These are phyloP conservation scores for Macaca mulatta DNA, from an alignment of 2,113 vertebrate genomes.

Conservation along the genomic window DNA sequence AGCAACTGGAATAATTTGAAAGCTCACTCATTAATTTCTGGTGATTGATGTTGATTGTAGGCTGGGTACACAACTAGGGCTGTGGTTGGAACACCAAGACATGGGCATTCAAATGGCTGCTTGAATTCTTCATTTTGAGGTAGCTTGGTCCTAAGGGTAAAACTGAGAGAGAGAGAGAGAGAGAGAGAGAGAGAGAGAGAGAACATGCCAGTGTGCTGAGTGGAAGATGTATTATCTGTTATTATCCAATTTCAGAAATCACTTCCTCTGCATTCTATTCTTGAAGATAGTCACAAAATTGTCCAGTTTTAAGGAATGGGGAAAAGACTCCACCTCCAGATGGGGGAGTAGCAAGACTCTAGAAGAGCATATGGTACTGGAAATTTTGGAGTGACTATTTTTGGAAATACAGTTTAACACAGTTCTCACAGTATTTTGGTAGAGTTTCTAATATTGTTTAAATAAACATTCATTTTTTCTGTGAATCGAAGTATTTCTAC, in stretches of 20 bases:
- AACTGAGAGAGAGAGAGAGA: neutral
- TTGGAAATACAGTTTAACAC: neutral
- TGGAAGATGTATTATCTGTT: neutral
- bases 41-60: neutral
- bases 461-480: neutral
- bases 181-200: neutral
- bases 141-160: neutral
- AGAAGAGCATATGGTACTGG: neutral
- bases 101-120: neutral
- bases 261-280: neutral
- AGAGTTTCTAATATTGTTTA: neutral
- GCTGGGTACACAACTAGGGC: too few species aligned
- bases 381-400: neutral
- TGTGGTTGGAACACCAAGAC: neutral
- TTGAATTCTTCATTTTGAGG: neutral
- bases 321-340: neutral
- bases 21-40: too few species aligned
- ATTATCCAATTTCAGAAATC: neutral
- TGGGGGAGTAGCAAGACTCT: neutral
- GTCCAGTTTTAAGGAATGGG: neutral
- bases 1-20: neutral
- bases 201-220: neutral
- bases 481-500: neutral
- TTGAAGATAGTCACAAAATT: neutral
- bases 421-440: neutral